Percentiles rank a stretch among this genome's conserved stretches.
Evolutionary conservation across 2,797 vertebrate species (phyloP).

Genomic region (Sparus aurata): DNA sequence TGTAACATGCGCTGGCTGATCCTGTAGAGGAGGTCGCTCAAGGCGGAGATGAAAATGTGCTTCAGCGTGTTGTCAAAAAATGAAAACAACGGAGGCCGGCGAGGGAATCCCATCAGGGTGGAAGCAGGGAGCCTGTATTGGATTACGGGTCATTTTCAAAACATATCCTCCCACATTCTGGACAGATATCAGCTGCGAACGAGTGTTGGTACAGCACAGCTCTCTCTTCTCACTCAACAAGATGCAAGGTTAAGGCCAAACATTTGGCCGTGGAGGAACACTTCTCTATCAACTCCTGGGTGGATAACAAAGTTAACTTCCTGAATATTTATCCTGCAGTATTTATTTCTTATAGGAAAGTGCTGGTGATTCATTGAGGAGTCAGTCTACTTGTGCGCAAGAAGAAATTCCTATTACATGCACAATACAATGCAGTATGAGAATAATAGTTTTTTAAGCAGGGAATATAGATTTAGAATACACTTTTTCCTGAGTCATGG

Average conservation of each 20-base stretch:
- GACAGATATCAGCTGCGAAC: slow-evolving; percentile 37
- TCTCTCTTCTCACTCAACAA: slow-evolving; percentile 41
- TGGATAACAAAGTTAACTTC: slow-evolving; percentile 10
- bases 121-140: slow-evolving; percentile 34
- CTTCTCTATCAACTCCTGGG: slow-evolving; percentile 12
- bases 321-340: slow-evolving; percentile 15
- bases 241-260: slow-evolving; percentile 40
- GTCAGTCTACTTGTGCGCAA: too few species aligned
- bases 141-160: slow-evolving; percentile 63
- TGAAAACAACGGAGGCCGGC: slow-evolving; percentile 49
- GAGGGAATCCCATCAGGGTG: slow-evolving; percentile 58
- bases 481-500: too few species aligned
- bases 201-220: neutral
- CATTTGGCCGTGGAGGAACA: slow-evolving; percentile 28
- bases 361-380: too few species aligned
- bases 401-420: too few species aligned
- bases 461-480: too few species aligned
- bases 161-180: slow-evolving; percentile 44
- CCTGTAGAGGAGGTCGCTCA: slow-evolving; percentile 26
- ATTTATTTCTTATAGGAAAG: slow-evolving; percentile 5
- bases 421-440: too few species aligned
- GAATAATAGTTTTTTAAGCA: too few species aligned
- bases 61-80: slow-evolving; percentile 58
- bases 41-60: slow-evolving; percentile 54
- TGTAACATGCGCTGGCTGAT: slow-evolving; percentile 24